A percentile compares a stretch with the other conserved stretches of the same genome.
Conservation (phyloP, 1,140 invertebrate species). For the Vanessa tameamea region DNA sequence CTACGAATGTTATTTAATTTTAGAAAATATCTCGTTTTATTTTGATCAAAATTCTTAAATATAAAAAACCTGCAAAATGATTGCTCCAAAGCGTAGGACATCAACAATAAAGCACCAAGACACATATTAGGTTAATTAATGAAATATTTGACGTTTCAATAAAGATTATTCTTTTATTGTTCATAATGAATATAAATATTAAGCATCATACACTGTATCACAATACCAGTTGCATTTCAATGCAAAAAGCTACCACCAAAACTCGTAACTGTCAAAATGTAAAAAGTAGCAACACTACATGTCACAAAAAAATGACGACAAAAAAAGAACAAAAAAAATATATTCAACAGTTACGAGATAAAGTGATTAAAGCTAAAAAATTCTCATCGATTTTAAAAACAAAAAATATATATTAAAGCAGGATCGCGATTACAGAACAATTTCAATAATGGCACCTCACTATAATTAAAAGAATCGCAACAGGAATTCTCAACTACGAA, state of each 20-base stretch:
- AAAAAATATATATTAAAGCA: conserved; percentile 40
- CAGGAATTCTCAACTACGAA: conserved; percentile 50
- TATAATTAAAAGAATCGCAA: conserved; percentile 64
- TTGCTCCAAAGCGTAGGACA: conserved; percentile 18
- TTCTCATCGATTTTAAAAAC: conserved; percentile 16
- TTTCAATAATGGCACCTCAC: conserved; percentile 73
- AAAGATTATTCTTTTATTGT: conserved; percentile 74
- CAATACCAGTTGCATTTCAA: conserved; percentile 61
- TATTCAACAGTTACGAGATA: conserved; percentile 38
- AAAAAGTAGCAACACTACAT: conserved; percentile 26
- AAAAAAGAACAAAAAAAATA: conserved; percentile 1
- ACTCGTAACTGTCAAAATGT: conserved; percentile 25
- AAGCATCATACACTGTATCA: conserved; percentile 75
- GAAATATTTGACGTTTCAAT: conserved; percentile 68
- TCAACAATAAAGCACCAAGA: conserved; percentile 44
- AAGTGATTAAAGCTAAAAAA: conserved; percentile 15
- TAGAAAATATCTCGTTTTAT: not conserved
- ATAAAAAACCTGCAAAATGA: conserved; percentile 15
- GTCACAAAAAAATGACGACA: not conserved
- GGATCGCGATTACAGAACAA: conserved; percentile 55
- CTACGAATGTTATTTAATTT: not conserved
- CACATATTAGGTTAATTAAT: conserved; percentile 66
- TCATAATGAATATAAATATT: conserved; percentile 69
- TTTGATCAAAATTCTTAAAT: not conserved
- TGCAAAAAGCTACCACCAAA: conserved; percentile 27